A percentile compares a stretch with the other conserved stretches of the same genome.
Evolutionary conservation across 1,140 invertebrate genomes (phyloP).

Genomic region (Bradynema listronoti): DNA sequence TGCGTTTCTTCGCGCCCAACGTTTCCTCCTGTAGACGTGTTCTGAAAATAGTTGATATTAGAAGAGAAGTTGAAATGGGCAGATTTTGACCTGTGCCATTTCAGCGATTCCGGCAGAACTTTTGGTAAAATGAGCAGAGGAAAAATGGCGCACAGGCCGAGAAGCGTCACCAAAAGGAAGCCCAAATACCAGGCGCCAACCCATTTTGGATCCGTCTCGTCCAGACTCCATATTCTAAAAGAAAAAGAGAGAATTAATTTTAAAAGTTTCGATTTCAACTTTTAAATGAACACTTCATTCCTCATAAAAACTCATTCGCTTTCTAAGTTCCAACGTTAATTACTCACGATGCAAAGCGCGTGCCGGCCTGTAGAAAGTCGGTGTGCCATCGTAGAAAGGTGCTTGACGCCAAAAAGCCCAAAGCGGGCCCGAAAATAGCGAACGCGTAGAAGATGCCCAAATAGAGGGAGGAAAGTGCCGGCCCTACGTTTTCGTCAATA

Average conservation of each 20-base stretch:
- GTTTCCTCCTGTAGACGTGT: slow-evolving; percentile 55
- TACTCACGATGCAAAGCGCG: slow-evolving; percentile 38
- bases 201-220: slow-evolving; percentile 57
- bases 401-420: slow-evolving; percentile 49
- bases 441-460: slow-evolving; percentile 57
- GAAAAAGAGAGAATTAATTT: not conserved
- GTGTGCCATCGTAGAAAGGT: slow-evolving; percentile 55
- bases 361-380: slow-evolving; percentile 51
- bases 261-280: no score
- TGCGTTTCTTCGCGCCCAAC: slow-evolving; percentile 44
- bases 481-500: slow-evolving; percentile 57
- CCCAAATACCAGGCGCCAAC: slow-evolving; percentile 57
- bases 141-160: slow-evolving; percentile 50
- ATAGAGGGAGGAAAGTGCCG: slow-evolving; percentile 53
- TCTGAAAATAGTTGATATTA: slow-evolving; percentile 18
- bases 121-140: slow-evolving; percentile 54
- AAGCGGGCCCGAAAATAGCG: slow-evolving; percentile 54
- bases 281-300: slow-evolving; percentile 19
- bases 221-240: slow-evolving; percentile 45
- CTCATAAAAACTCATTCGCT: slow-evolving; percentile 13
- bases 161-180: slow-evolving; percentile 43
- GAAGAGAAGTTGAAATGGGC: slow-evolving; percentile 14
- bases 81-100: slow-evolving; percentile 51
- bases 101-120: slow-evolving; percentile 53
- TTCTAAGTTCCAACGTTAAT: not conserved